Evolutionary conservation across 37 sponge, comb jelly and placozoan genomes (phyloP).

Genomic region (Tethya wilhelma): DNA sequence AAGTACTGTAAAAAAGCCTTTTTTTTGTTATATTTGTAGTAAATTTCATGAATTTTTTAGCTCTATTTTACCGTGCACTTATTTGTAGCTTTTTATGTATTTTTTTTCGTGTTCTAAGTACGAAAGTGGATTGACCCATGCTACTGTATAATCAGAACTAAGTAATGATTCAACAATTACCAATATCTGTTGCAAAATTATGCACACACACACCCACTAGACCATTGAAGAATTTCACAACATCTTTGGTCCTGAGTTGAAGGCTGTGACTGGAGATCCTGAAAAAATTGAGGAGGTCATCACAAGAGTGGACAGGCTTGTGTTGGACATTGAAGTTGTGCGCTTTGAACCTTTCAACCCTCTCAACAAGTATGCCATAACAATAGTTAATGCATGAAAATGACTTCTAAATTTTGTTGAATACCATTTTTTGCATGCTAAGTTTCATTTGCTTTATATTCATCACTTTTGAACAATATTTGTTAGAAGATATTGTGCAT

Average conservation of each 20-base stretch:
- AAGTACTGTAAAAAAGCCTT: background rate
- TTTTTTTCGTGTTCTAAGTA: no score
- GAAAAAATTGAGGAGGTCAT: slow-evolving; percentile 85
- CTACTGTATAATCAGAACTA: no score
- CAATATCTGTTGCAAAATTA: no score
- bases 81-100: no score
- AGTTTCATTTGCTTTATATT: no score
- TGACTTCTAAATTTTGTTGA: background rate
- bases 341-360: slow-evolving; percentile 90
- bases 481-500: no score
- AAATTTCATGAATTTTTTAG: no score
- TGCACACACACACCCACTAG: no score
- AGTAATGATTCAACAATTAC: no score
- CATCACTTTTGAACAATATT: no score
- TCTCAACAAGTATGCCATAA: slow-evolving; percentile 35
- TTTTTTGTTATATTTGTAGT: background rate
- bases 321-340: slow-evolving; percentile 74
- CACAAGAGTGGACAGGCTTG: slow-evolving; percentile 77
- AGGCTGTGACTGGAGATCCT: slow-evolving; percentile 97
- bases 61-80: no score
- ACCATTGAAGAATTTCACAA: slow-evolving; percentile 98
- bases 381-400: background rate
- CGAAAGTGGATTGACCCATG: no score
- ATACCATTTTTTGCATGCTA: background rate
- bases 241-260: slow-evolving; percentile 98